Conservation (phyloP, 2,888 invertebrate genomes). For the Dasysyrphus tricinctus region DNA sequence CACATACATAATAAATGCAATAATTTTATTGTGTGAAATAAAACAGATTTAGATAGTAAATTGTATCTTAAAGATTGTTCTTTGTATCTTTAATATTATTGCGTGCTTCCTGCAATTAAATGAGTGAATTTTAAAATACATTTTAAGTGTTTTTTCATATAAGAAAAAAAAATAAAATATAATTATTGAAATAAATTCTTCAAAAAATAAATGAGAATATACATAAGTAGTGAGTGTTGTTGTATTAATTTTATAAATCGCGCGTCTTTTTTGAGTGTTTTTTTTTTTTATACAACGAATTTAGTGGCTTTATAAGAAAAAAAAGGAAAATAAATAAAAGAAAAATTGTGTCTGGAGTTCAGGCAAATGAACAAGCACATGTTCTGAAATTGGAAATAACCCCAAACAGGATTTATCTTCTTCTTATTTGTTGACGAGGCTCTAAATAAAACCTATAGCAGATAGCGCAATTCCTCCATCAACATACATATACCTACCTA, state of each 20-base stretch:
- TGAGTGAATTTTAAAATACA: conserved; percentile 32
- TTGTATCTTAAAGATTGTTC: conserved; percentile 45
- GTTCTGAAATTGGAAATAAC: conserved; percentile 72
- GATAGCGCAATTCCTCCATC: conserved; percentile 55
- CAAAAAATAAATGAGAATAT: conserved; percentile 7
- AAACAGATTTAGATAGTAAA: conserved; percentile 22
- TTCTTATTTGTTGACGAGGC: not conserved
- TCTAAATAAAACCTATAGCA: not conserved
- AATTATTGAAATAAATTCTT: conserved; percentile 29
- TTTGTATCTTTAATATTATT: conserved; percentile 41
- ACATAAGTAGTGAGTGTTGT: conserved; percentile 44
- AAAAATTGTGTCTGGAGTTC: conserved; percentile 31
- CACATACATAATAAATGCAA: conserved; percentile 2
- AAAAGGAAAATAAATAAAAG: conserved; percentile 18
- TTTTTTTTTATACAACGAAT: conserved; percentile 12
- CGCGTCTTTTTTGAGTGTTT: conserved; percentile 44
- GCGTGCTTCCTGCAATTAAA: conserved; percentile 55
- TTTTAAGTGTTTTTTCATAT: conserved; percentile 28
- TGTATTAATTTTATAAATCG: not conserved
- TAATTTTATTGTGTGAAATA: conserved; percentile 31
- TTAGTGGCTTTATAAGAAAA: not conserved
- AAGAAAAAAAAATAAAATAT: conserved; percentile 9
- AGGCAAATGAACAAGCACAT: conserved; percentile 61
- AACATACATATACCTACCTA: not conserved
- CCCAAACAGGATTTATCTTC: conserved; percentile 70